Base-by-base conservation (phyloP, 1,140 invertebrate species). In the Drosophila jambulina region DNA sequence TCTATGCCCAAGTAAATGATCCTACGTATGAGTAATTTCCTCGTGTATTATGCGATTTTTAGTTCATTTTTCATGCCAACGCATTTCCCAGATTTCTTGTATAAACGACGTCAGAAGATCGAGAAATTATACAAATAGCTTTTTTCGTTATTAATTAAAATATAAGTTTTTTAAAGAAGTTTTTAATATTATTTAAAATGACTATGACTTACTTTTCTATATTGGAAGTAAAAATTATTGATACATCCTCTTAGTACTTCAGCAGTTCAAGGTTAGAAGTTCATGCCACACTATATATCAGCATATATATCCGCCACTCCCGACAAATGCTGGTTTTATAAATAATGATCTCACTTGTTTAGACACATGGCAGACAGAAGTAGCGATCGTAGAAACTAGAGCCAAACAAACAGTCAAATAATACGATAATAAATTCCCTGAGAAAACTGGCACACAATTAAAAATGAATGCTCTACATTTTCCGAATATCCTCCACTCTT, bases 381-480 rank as follows among this genome's bases (percentile, higher is more conserved):
- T 54, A 5, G 57, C 42, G 60, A 54, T 46, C 46, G 68, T 10
- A 15, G 12, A 10, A 54, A 5, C 15, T 36, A 13, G 54, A 56
- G 1, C 27, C 12, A 63, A 40, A 40, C 21, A 74, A 75, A 75
- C 49, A 75, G 27, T 46, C 10, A 62, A 42, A 53, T 46, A 53
- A 40, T 29, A 42, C 32, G 38, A 29, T 6, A 64, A 65, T 65
- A 69, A 70, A 57, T 58, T 58, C 51, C 8, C n/a, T 27, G 27
- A 19, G 36, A 59, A 69, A 72, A 27, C 53, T 36, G n/a, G 40
- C 6, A 70, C 67, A 48, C 17, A 40, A 53, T 62, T 19, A 21
- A 71, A 36, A 36, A 75, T 74, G 45, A 36, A 38, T 74, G 21
- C 54, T 78, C 80, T 70, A 74, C 78, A 62, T 71, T 81, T 85